Evolutionary conservation across 2,797 vertebrate species (phyloP), one percentile per base, ranked within the genome.

Genomic region (Brachymystax lenok): DNA sequence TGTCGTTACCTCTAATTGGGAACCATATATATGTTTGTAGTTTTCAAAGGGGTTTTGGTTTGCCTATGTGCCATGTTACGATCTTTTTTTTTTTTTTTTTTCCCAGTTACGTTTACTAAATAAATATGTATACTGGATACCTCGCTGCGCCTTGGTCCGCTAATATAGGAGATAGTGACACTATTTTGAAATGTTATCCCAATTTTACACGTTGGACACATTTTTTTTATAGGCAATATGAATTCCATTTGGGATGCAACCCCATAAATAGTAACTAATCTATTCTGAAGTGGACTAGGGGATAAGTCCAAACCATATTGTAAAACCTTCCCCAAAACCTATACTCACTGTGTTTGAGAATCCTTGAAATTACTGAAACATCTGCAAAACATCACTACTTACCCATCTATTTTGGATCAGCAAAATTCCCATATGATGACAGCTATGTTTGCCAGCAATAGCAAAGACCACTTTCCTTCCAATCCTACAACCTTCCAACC

Each of bases 341-440:
- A 76, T 79, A 81, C 79, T 84, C 87, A 13, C 24, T 16, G 75
- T 79, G 71, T 88, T 74, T 76, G 61, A 40, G 24, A 33, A 50
- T 35, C 13, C 12, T 24, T 17, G n/a, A 24, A 46, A 77, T 86
- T 84, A 54, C 73, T 86, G 76, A 76, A 74, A 80, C 85, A 82
- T 75, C 71, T 76, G 35, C 66, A 75, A 75, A 40, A 64, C 16
- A 52, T 69, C 52, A 46, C 1, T 19, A n/a, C 5, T 27, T n/a
- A 16, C 54, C 8, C 10, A 69, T 82, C 84, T 86, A 83, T 88
- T 90, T 87, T 84, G 82, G 80, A 85, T 83, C 81, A 74, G 84
- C 86, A 88, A 90, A 56, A 88, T 81, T 86, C 68, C 71, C 74
- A 76, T 79, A 33, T 69, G 82, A 87, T 81, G 80, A 86, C 5